Conservation (phyloP, 1,140 invertebrate species). For the Grapholita molesta region DNA sequence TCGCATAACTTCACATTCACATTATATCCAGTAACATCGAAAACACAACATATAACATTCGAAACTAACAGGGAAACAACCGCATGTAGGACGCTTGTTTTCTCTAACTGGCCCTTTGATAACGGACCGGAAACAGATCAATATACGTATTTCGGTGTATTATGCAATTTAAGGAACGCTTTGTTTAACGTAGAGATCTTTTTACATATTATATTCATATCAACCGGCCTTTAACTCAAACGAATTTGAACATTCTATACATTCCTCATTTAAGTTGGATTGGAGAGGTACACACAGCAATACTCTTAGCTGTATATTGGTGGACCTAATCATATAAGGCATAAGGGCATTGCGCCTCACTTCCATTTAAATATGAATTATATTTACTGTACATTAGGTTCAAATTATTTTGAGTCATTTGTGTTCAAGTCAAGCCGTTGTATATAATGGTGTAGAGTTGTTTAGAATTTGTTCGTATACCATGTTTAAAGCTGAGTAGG, state of each 20-base stretch:
- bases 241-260: too few species aligned
- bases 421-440: background rate
- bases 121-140: background rate
- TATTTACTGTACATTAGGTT: too few species aligned
- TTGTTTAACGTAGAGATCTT: background rate
- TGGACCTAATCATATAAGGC: too few species aligned
- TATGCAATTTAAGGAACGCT: background rate
- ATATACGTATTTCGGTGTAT: slow-evolving; percentile 6
- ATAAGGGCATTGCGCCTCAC: too few species aligned
- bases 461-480: slow-evolving; percentile 27
- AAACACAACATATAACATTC: background rate
- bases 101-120: background rate
- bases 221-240: too few species aligned
- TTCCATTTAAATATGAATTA: too few species aligned
- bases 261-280: too few species aligned
- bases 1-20: background rate
- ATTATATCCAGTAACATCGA: background rate
- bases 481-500: slow-evolving; percentile 60
- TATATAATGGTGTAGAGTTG: background rate
- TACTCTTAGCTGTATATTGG: too few species aligned
- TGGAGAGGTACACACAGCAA: too few species aligned
- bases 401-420: too few species aligned
- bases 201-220: too few species aligned
- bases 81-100: background rate
- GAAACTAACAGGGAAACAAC: background rate